Evolutionary conservation across 2,888 invertebrate genomes (phyloP).

Genomic region (Cryptocephalus moraei): DNA sequence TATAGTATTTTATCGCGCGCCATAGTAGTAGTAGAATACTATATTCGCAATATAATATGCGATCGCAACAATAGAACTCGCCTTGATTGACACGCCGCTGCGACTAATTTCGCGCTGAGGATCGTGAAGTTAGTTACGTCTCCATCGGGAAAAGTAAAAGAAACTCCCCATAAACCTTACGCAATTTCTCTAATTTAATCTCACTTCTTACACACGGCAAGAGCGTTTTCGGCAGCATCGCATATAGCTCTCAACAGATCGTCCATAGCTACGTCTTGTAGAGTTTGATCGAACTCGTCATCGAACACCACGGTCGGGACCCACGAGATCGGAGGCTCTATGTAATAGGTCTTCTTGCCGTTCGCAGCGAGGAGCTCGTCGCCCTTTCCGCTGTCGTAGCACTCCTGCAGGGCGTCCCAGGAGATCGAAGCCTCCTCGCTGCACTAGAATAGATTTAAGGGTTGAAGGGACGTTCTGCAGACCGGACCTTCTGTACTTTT

Average conservation of each 20-base stretch:
- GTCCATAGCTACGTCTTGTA: background rate
- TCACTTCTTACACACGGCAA: too few relatives aligned
- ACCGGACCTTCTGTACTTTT: background rate
- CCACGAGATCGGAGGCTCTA: background rate
- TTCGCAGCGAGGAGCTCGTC: slow-evolving; percentile 1
- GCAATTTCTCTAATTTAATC: too few relatives aligned
- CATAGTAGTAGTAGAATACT: too few relatives aligned
- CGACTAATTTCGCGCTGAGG: too few relatives aligned
- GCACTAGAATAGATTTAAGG: slow-evolving; percentile 1
- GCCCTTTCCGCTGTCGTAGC: slow-evolving; percentile 1
- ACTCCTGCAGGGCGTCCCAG: slow-evolving; percentile 1
- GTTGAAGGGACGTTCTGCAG: background rate
- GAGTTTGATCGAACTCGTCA: background rate
- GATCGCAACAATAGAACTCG: too few relatives aligned
- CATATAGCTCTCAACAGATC: background rate
- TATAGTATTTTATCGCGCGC: too few relatives aligned
- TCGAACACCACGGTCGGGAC: slow-evolving; percentile 3
- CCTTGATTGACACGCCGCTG: too few relatives aligned
- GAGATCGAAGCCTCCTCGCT: background rate
- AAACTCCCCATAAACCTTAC: too few relatives aligned
- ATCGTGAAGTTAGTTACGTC: too few relatives aligned
- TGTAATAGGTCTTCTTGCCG: background rate
- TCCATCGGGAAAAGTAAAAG: too few relatives aligned
- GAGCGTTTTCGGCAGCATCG: background rate
- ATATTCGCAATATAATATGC: too few relatives aligned